phyloP scores from a whole-genome alignment of 1,140 invertebrate species.

The Dendrolimus punctatus region DNA sequence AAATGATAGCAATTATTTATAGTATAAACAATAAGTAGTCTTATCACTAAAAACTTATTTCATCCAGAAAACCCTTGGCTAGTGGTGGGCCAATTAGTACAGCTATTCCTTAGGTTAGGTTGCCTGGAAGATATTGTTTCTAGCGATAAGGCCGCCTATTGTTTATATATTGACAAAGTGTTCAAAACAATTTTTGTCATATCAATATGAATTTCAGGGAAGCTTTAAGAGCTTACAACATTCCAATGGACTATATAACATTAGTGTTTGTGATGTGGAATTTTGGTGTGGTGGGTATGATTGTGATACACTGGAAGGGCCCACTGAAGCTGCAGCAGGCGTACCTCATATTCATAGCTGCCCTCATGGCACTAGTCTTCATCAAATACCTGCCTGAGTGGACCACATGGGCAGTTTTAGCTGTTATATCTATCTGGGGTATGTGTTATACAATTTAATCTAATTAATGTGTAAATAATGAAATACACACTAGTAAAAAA shows the following conservation, averaged over 20 bases:
- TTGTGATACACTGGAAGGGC: conserved; percentile 98
- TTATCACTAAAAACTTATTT: too few relatives aligned
- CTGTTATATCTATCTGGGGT: conserved; percentile 98
- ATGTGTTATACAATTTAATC: conserved; percentile 33
- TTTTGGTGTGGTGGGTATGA: conserved; percentile 97
- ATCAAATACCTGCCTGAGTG: conserved; percentile 99
- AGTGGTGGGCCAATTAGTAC: too few relatives aligned
- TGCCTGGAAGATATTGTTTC: too few relatives aligned
- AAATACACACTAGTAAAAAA: background rate
- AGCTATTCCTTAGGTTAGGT: too few relatives aligned
- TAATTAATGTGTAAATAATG: conserved; percentile 2
- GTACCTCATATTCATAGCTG: conserved; percentile 97
- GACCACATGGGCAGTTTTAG: conserved; percentile 98
- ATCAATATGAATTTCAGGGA: conserved; percentile 77
- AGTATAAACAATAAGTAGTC: too few relatives aligned
- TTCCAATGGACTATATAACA: conserved; percentile 96
- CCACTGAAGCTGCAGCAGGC: conserved; percentile 95
- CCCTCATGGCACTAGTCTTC: conserved; percentile 98
- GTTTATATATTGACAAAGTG: too few relatives aligned
- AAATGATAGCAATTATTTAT: too few relatives aligned
- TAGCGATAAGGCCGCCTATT: too few relatives aligned
- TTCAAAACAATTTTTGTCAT: background rate
- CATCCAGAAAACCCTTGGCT: too few relatives aligned
- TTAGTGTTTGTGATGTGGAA: conserved; percentile 95
- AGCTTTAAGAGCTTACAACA: conserved; percentile 93